These are phyloP conservation scores for Antheraea mylitta DNA, from an alignment of 1,140 invertebrate genomes.

Conservation along the genomic window DNA sequence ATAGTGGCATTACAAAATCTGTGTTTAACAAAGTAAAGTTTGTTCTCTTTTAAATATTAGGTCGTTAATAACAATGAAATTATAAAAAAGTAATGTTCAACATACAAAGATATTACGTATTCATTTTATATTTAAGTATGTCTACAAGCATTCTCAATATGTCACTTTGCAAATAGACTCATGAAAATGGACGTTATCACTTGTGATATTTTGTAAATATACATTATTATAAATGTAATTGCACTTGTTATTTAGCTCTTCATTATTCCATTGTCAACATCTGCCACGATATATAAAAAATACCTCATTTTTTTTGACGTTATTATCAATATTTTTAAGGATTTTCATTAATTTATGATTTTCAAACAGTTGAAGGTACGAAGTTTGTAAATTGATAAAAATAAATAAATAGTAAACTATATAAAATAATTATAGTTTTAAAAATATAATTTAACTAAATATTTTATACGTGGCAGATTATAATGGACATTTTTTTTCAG, in stretches of 20 bases:
- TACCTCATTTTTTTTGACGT: not conserved
- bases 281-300: not conserved
- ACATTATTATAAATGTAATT: slow-evolving; percentile 67
- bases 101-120: not conserved
- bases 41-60: no score
- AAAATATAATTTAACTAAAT: not conserved
- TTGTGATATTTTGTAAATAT: slow-evolving; percentile 46
- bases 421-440: no score
- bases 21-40: no score
- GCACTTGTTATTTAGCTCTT: slow-evolving; percentile 69
- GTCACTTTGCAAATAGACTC: slow-evolving; percentile 33
- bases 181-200: slow-evolving; percentile 61
- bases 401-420: slow-evolving; percentile 21
- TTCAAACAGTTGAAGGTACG: no score
- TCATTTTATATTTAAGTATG: not conserved
- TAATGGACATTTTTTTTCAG: not conserved
- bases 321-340: not conserved
- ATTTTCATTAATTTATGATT: no score
- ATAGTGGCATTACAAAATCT: no score
- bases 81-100: no score
- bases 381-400: not conserved
- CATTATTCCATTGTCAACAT: slow-evolving; percentile 37
- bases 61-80: no score
- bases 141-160: slow-evolving; percentile 19
- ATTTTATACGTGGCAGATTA: not conserved